These are phyloP conservation scores for Heliornis fulica DNA, from an alignment of 2,113 vertebrate genomes.

Conservation along the genomic window DNA sequence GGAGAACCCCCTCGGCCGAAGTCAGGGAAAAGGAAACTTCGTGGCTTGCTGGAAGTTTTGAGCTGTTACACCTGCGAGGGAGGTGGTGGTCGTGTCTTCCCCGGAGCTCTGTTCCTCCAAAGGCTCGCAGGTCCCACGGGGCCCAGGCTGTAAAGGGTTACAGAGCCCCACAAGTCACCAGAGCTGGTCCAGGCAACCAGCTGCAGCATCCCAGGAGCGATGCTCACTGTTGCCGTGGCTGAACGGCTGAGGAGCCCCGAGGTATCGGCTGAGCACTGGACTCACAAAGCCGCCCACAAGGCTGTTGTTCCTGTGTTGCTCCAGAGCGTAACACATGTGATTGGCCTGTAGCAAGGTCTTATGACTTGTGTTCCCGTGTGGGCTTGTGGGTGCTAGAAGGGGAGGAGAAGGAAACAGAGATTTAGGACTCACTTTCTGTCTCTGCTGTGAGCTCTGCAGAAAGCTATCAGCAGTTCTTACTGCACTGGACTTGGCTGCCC, in stretches of 20 bases:
- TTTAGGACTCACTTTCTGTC: neutral
- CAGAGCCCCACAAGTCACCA: neutral
- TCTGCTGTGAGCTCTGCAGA: neutral
- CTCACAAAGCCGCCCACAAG: rapidly evolving
- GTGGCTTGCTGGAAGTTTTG: neutral
- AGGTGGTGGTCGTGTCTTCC: rapidly evolving
- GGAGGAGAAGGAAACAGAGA: neutral
- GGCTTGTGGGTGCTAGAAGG: neutral
- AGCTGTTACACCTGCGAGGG: neutral
- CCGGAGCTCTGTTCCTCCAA: neutral
- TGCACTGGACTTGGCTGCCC: neutral
- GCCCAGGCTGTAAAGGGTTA: no score
- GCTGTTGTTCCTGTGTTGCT: neutral
- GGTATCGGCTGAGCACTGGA: neutral
- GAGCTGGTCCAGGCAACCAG: neutral
- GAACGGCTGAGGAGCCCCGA: neutral
- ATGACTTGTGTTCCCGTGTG: neutral
- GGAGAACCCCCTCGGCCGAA: neutral
- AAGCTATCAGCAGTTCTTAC: neutral
- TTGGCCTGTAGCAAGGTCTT: neutral
- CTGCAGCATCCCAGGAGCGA: neutral
- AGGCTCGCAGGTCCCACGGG: no score
- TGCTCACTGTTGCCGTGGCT: neutral
- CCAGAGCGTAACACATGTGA: neutral
- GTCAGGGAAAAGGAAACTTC: neutral